phyloP scores from a whole-genome alignment of 1,140 invertebrate genomes.

The Zophobas morio region DNA sequence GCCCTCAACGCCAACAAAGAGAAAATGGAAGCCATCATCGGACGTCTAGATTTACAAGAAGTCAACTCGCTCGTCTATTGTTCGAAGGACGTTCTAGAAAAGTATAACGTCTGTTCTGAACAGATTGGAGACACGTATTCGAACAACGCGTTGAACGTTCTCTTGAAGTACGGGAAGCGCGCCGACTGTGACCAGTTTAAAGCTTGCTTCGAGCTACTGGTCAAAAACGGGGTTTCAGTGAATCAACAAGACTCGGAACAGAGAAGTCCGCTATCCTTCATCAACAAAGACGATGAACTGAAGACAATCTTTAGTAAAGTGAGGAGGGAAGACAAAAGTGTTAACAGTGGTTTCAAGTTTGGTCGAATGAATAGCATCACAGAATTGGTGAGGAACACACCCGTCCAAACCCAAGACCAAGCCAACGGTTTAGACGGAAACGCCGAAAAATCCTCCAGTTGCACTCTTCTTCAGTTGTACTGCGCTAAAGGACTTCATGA shows the following conservation, averaged over 20 bases:
- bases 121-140: neutral
- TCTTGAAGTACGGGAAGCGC: conserved; percentile 9
- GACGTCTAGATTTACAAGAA: neutral
- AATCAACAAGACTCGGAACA: conserved; percentile 2
- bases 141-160: conserved; percentile 13
- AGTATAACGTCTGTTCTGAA: neutral
- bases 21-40: neutral
- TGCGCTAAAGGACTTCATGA: conserved; percentile 4
- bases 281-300: too few relatives aligned
- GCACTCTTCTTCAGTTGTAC: conserved; percentile 2
- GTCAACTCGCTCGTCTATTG: conserved; percentile 1
- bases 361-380: too few relatives aligned
- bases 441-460: neutral
- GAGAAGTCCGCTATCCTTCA: too few relatives aligned
- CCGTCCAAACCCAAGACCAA: neutral
- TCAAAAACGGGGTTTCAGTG: neutral
- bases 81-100: neutral
- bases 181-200: neutral
- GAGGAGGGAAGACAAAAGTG: too few relatives aligned
- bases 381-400: too few relatives aligned
- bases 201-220: neutral
- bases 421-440: neutral
- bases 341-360: too few relatives aligned
- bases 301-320: too few relatives aligned
- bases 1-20: neutral